These are phyloP conservation scores for Monodelphis domestica DNA, from an alignment of 2,797 vertebrate genomes.

Conservation along the genomic window DNA sequence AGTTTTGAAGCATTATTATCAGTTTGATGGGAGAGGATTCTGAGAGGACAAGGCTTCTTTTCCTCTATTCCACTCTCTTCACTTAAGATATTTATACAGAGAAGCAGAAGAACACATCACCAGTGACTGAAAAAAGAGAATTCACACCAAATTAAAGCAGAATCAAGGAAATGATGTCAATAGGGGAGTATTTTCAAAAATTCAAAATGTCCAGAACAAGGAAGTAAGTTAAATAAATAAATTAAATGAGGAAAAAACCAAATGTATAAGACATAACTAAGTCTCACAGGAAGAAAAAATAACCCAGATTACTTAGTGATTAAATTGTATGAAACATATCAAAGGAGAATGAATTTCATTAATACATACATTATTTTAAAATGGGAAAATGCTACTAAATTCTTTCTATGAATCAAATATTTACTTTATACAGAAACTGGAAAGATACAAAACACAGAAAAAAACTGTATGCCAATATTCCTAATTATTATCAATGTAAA, in stretches of 20 bases:
- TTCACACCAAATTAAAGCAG: neutral
- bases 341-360: neutral
- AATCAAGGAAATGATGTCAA: neutral
- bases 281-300: neutral
- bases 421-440: neutral
- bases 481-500: neutral
- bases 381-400: neutral
- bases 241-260: neutral
- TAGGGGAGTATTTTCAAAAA: neutral
- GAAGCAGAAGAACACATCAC: neutral
- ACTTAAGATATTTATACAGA: neutral
- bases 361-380: neutral
- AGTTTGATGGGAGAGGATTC: too few species aligned
- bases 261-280: neutral
- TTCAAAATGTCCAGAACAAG: neutral
- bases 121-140: neutral
- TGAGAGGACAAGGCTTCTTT: too few species aligned
- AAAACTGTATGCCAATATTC: neutral
- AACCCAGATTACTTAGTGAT: neutral
- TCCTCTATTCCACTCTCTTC: too few species aligned
- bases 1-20: too few species aligned
- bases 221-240: neutral
- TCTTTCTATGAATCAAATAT: neutral
- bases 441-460: neutral
- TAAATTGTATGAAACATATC: neutral